Conservation (phyloP, 2,888 invertebrate genomes). For the Caenorhabditis japonica region DNA sequence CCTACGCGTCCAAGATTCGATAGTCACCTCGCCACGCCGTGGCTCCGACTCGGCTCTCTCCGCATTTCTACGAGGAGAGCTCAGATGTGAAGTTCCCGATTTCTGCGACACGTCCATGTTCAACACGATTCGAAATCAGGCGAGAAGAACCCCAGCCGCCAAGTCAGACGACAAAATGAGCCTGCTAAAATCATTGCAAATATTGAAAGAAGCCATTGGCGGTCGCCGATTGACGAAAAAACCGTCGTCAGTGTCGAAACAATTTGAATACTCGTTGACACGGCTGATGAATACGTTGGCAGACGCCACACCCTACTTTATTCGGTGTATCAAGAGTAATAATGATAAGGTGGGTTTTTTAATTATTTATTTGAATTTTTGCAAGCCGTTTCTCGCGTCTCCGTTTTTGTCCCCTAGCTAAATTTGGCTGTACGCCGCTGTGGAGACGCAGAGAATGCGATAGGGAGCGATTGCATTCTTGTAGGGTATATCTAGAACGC, state of each 20-base stretch:
- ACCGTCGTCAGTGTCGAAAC: conserved; percentile 90
- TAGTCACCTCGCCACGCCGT: conserved; percentile 42
- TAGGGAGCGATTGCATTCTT: background rate
- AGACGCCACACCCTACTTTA: conserved; percentile 89
- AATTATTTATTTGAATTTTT: background rate
- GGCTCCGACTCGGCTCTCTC: conserved; percentile 75
- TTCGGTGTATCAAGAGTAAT: conserved; percentile 95
- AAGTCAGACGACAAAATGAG: conserved; percentile 68
- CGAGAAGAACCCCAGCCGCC: conserved; percentile 62
- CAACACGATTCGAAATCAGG: conserved; percentile 73
- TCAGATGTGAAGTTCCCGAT: conserved; percentile 70
- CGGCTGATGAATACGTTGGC: conserved; percentile 93
- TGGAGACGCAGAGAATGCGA: too few relatives aligned
- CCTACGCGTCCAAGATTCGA: conserved; percentile 58
- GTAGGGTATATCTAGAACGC: too few relatives aligned
- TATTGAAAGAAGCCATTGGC: conserved; percentile 90
- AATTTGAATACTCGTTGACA: conserved; percentile 90
- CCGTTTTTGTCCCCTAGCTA: too few relatives aligned
- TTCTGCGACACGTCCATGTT: conserved; percentile 77
- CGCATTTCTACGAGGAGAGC: conserved; percentile 75
- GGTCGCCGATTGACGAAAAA: conserved; percentile 78
- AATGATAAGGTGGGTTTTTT: conserved; percentile 87
- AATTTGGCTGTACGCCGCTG: too few relatives aligned
- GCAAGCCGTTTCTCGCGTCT: too few relatives aligned
- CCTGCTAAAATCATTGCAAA: conserved; percentile 80